Conservation (phyloP, 2,113 vertebrate genomes). For the Merops nubicus region DNA sequence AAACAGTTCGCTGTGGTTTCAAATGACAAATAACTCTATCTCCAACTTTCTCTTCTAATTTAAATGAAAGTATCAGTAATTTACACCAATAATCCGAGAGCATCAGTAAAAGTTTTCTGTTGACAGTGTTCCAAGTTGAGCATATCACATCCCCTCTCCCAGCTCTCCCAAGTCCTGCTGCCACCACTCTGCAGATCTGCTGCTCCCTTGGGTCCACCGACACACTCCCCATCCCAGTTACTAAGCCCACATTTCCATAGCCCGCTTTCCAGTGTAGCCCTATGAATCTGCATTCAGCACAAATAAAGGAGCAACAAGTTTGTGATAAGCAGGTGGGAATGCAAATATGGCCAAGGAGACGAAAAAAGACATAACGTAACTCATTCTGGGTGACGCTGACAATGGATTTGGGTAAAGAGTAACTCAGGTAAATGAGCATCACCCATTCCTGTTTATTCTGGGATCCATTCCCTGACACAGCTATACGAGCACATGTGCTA, state of each 20-base stretch:
- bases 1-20: not conserved
- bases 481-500: rapidly evolving
- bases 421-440: not conserved
- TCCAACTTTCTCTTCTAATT: not conserved
- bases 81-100: not conserved
- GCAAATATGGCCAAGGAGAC: not conserved
- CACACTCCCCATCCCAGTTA: not conserved
- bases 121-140: too few relatives aligned
- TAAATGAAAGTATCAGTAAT: not conserved
- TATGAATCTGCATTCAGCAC: not conserved
- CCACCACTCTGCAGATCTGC: not conserved
- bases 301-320: not conserved
- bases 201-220: not conserved
- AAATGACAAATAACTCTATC: not conserved
- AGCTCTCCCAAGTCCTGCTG: not conserved
- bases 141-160: not conserved
- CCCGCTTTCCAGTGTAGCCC: not conserved
- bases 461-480: not conserved
- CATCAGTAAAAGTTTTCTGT: too few relatives aligned
- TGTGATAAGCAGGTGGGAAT: not conserved
- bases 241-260: not conserved
- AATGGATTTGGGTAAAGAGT: not conserved
- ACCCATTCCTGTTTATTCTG: not conserved
- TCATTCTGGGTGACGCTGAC: not conserved
- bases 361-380: rapidly evolving